Base-by-base conservation (phyloP, 92 coral and sea anemone species). In the Parazoanthus swiftii region DNA sequence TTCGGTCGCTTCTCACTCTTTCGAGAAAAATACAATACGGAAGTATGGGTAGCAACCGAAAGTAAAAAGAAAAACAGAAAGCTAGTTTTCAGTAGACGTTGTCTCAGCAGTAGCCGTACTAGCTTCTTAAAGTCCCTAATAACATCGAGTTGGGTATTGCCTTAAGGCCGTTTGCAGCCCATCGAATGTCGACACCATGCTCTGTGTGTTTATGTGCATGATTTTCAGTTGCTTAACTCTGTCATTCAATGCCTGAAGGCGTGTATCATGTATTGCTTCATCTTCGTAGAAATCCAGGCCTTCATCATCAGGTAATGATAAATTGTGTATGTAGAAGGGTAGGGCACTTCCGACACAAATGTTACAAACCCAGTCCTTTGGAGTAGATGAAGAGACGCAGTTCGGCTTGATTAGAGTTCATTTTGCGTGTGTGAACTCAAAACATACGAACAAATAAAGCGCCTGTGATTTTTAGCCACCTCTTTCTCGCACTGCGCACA, bases 111-210 rank as follows among this genome's bases (percentile, higher is more conserved):
- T 29, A 29, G 33, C 33, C 33, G 33, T 29, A 29, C 33, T 29
- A 29, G 33, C 33, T 29, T 29, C 33, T 29, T 29, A 29, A 29
- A 29, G 33, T 29, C 33, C 33, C 88, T 81, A 65, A 85, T n/a
- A 21, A 67, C 88, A 29, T 44, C 79, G 33, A 85, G 70, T 9
- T 15, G 33, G 59, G 56, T 67, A 85, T 33, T 66, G 36, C 63
- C 58, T 85, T 51, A 37, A 1, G 10, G 79, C 39, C 79, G 70
- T 18, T 8, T 26, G 63, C 88, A 84, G 38, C 9, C 65, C 88
- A 84, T 84, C 88, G 20, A 84, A 68, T 11, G 74, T 84, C 79
- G 77, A 83, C 51, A 65, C 48, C 77, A 83, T 33, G 56, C 86
- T 59, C 43, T 67, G 86, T 74, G 26, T 70, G 56, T 65, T 84